These are phyloP conservation scores for Myripristis jacobus DNA, from an alignment of 2,797 vertebrate species.

Conservation along the genomic window DNA sequence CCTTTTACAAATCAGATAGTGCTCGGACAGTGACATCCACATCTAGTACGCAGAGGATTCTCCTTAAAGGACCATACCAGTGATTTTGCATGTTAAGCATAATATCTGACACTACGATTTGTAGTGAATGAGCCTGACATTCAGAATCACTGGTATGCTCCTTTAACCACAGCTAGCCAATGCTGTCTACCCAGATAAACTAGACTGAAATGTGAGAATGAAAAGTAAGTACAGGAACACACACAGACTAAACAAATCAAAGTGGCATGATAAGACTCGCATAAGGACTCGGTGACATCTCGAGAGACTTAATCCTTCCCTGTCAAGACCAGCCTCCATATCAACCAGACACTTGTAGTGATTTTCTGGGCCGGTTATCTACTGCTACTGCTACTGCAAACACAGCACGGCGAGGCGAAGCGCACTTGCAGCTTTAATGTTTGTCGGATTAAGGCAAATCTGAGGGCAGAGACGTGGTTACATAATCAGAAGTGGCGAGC, in stretches of 20 bases:
- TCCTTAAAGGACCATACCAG: too few relatives aligned
- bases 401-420: background rate
- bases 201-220: too few relatives aligned
- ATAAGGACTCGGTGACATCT: background rate
- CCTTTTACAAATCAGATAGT: too few relatives aligned
- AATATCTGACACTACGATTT: too few relatives aligned
- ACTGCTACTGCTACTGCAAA: constrained; percentile 21
- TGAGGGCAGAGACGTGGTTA: constrained; percentile 28
- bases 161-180: too few relatives aligned
- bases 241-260: background rate
- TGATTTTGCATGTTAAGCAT: too few relatives aligned
- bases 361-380: background rate
- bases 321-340: background rate
- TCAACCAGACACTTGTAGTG: background rate
- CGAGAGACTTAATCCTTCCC: background rate
- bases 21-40: too few relatives aligned
- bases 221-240: background rate
- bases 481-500: constrained; percentile 30
- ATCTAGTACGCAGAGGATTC: too few relatives aligned
- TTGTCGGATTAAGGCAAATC: constrained; percentile 31
- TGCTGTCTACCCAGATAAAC: too few relatives aligned
- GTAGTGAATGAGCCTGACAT: too few relatives aligned
- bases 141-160: too few relatives aligned
- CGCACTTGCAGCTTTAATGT: constrained; percentile 5
- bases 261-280: background rate